phyloP scores from a whole-genome alignment of 1,140 invertebrate species.

The Carposina sasakii region DNA sequence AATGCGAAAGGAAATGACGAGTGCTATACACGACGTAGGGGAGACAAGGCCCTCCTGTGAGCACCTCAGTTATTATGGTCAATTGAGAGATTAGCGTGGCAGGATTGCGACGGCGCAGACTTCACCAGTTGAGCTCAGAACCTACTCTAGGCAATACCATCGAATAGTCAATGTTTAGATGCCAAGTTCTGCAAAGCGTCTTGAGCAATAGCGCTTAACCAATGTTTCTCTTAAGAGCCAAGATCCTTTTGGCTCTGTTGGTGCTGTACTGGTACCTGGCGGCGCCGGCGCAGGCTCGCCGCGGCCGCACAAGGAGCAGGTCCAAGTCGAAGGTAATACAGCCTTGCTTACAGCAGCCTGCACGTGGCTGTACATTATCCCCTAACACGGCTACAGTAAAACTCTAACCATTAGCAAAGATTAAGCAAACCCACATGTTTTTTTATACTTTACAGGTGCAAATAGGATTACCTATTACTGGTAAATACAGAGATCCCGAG shows the following conservation, averaged over 20 bases:
- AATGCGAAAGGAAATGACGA: conserved; percentile 51
- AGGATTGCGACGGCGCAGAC: conserved; percentile 21
- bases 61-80: conserved; percentile 54
- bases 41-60: conserved; percentile 50
- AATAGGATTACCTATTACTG: conserved; percentile 88
- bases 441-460: conserved; percentile 76
- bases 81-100: conserved; percentile 52
- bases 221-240: conserved; percentile 41
- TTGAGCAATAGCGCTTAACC: conserved; percentile 5
- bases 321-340: conserved; percentile 80
- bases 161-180: neutral
- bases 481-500: conserved; percentile 89
- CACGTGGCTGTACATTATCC: too few relatives aligned
- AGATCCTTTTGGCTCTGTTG: conserved; percentile 44
- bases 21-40: conserved; percentile 35
- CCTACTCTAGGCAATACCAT: conserved; percentile 23
- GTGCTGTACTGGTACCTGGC: conserved; percentile 52
- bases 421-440: too few relatives aligned
- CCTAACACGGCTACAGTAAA: too few relatives aligned
- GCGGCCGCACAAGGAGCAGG: conserved; percentile 77
- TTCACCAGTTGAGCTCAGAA: conserved; percentile 30
- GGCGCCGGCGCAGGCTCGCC: conserved; percentile 55
- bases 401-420: too few relatives aligned
- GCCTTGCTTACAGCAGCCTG: too few relatives aligned
- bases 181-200: neutral